Base-by-base conservation (phyloP, 1,140 invertebrate genomes). In the Melanaphis sacchari region DNA sequence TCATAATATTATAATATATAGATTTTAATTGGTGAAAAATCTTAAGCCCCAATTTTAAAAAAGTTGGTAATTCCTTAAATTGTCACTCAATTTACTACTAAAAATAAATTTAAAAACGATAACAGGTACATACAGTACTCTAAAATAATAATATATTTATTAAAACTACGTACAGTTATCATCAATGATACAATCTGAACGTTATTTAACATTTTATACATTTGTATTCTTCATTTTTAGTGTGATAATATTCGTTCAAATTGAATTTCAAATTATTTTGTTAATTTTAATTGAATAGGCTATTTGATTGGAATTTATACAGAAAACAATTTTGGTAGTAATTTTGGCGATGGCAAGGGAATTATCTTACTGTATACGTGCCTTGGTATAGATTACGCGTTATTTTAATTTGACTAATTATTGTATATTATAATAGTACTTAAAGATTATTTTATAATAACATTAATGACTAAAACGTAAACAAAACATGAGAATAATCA, bases 401-500 rank as follows among this genome's bases (percentile, higher is more conserved):
- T 18, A 31, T n/a, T 76, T 76, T 18, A 31, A 76, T 76, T 76
- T n/a, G 31, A 76, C 31, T 76, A 76, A 76, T 76, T 76, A 11
- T 76, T 76, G n/a, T 76, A 76, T n/a, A 76, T 76, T 76, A 76
- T 49, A 82, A 38, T 82, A 38, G 36, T 82, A 82, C 40, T 82
- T 82, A 38, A 38, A 82, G 22, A 40, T 38, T 82, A 40, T 38
- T 82, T 38, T 40, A 82, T 82, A 82, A 82, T 41, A 85, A 41
- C 38, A 85, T 40, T 26, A 41, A 26, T 41, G 38, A 85, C 31
- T 85, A 85, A 40, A 40, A 88, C 85, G 31, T 36, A 49, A 88
- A 89, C 87, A 52, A 89, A 89, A 52, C 46, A 46, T 89, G 87
- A 89, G 21, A 49, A 89, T 52, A 49, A 52, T 49, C 87, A 52